Conservation (phyloP, 2,888 invertebrate genomes). For the Eilema sororculum region DNA sequence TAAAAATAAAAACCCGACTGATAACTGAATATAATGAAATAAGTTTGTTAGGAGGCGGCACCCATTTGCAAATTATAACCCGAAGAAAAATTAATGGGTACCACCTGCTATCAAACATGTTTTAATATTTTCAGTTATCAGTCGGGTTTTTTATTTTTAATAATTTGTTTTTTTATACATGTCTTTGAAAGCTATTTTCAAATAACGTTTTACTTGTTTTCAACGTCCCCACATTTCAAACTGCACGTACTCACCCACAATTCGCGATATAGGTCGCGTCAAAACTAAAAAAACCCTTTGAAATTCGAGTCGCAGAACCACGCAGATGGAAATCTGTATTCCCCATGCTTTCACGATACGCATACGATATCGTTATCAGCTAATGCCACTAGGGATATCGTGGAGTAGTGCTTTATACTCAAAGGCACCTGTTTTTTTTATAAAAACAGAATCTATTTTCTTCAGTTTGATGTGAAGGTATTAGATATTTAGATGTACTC, state of each 20-base stretch:
- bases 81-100: too few species aligned
- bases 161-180: too few species aligned
- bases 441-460: constrained; percentile 75
- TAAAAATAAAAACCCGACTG: too few species aligned
- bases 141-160: too few species aligned
- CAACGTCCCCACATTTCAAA: constrained; percentile 9
- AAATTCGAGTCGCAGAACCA: constrained; percentile 77
- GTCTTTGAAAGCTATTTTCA: background rate
- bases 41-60: too few species aligned
- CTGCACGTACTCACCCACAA: constrained; percentile 33
- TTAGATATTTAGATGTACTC: constrained; percentile 11
- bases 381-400: constrained; percentile 82
- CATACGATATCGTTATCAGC: constrained; percentile 82
- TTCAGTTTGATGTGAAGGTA: constrained; percentile 23
- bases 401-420: constrained; percentile 81
- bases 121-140: too few species aligned
- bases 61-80: too few species aligned
- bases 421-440: constrained; percentile 80
- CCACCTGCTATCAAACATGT: too few species aligned
- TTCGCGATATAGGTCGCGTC: constrained; percentile 61
- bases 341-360: constrained; percentile 85
- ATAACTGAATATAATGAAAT: too few species aligned
- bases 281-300: constrained; percentile 79
- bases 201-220: background rate
- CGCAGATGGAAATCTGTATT: constrained; percentile 80